phyloP scores from a whole-genome alignment of 2,888 invertebrate species.

The Caenorhabditis sp. region DNA sequence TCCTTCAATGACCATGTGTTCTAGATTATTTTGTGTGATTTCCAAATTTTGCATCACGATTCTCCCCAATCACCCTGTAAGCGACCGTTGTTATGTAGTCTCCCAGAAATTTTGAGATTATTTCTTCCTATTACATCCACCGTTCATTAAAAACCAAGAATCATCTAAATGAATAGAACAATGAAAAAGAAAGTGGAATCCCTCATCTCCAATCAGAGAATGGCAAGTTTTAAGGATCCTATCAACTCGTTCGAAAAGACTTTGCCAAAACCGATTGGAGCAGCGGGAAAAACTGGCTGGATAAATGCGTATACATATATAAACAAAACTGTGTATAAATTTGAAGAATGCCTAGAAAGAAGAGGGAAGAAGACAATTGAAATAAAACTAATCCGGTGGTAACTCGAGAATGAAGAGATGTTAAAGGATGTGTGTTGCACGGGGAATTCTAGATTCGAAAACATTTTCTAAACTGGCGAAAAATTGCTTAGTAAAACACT shows the following conservation, averaged over 20 bases:
- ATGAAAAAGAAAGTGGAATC: not conserved
- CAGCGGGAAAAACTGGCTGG: not conserved
- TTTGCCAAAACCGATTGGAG: not conserved
- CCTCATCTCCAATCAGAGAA: no score
- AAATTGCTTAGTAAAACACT: slow-evolving; percentile 20
- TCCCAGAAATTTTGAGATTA: no score
- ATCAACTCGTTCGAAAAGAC: not conserved
- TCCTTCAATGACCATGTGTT: not conserved
- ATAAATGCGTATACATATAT: slow-evolving; percentile 12
- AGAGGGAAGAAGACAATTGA: not conserved
- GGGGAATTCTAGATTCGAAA: not conserved
- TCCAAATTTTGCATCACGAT: slow-evolving; percentile 8
- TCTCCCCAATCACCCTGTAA: slow-evolving; percentile 9
- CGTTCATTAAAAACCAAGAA: slow-evolving; percentile 47
- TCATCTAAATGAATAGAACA: not conserved
- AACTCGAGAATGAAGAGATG: not conserved
- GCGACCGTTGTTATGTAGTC: slow-evolving; percentile 11
- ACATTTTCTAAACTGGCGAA: not conserved
- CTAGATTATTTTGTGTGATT: slow-evolving; percentile 31
- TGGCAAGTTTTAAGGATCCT: not conserved
- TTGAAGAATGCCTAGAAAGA: slow-evolving; percentile 23
- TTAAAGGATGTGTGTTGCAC: not conserved
- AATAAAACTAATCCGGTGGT: slow-evolving; percentile 25
- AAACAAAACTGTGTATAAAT: slow-evolving; percentile 23
- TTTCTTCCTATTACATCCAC: slow-evolving; percentile 41